Base-by-base conservation (phyloP, 2,113 vertebrate genomes). In the Dolichallabes microphthalmus region DNA sequence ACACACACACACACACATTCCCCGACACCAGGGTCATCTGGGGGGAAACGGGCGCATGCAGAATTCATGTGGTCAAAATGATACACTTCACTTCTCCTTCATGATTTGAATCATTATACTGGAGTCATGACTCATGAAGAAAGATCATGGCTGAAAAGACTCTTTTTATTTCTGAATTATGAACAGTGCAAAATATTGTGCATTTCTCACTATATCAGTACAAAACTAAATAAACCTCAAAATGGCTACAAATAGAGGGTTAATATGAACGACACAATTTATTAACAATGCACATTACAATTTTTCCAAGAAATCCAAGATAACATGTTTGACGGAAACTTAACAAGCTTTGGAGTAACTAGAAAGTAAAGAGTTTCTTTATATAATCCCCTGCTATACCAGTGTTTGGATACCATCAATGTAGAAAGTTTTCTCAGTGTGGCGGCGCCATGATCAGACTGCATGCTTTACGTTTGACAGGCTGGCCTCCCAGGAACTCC, bases 1-100 rank as follows among this genome's bases (percentile, higher is more conserved):
- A 25, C 63, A 60, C 61, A 35, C 5, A 39, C 39, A 6, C 39
- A 27, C 32, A n/a, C 66, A 64, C 60, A 64, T 81, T 30, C 50
- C 61, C 32, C 20, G 20, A 80, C 84, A 60, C 52, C 22, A 39
- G 85, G 80, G 84, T 88, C 79, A 84, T 58, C 82, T 77, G 69
- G 27, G 82, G 76, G 66, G 35, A 53, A 71, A 63, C 69, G 25
- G 50, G 52, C 32, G 9, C 30, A 0, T 6, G 66, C 69, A 75
- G 9, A 20, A 6, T 69, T 53, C 19, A 22, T 68, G 61, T 76
- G 25, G 20, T 12, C 22, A 19, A 55, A 50, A 15, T 0, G 22
- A 53, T 53, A 27, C 73, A 75, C 45, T 17, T 2, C 4, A n/a
- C 0, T 45, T 45, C 45, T 45, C 45, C 7, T 45, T 35, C 32